phyloP scores from a whole-genome alignment of 2,888 invertebrate genomes.

The Ctena decussata region DNA sequence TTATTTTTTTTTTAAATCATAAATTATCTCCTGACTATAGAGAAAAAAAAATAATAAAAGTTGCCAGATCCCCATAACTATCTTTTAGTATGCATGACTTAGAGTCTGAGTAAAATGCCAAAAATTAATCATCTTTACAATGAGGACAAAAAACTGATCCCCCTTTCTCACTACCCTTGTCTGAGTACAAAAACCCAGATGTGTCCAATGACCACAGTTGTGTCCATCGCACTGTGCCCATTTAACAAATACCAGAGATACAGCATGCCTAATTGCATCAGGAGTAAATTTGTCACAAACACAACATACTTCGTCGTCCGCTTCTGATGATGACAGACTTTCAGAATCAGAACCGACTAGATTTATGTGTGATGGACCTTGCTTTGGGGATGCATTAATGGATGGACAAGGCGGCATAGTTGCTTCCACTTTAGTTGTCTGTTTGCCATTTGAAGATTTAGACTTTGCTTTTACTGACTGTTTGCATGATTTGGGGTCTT shows the following conservation, averaged over 20 bases:
- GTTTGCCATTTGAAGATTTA: no score
- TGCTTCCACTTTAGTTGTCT: no score
- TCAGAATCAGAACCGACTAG: not conserved
- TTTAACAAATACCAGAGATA: not conserved
- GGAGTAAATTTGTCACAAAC: conserved; percentile 12
- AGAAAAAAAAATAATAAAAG: no score
- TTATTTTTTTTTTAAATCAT: no score
- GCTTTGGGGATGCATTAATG: not conserved
- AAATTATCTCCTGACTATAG: no score
- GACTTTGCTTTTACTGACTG: conserved; percentile 4
- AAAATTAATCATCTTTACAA: no score
- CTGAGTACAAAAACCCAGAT: conserved; percentile 11
- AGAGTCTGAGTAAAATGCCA: no score
- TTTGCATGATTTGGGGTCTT: not conserved
- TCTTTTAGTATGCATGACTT: no score
- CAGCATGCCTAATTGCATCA: not conserved
- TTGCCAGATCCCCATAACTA: no score
- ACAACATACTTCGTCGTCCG: not conserved
- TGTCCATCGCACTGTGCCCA: conserved; percentile 14
- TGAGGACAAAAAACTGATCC: conserved; percentile 12
- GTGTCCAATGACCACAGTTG: conserved; percentile 13
- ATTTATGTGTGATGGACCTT: not conserved
- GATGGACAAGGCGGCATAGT: no score
- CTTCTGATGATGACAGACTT: not conserved
- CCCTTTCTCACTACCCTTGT: not conserved